These are phyloP conservation scores for Muraenolepis orangiensis DNA, from an alignment of 2,797 vertebrate genomes.

Conservation along the genomic window DNA sequence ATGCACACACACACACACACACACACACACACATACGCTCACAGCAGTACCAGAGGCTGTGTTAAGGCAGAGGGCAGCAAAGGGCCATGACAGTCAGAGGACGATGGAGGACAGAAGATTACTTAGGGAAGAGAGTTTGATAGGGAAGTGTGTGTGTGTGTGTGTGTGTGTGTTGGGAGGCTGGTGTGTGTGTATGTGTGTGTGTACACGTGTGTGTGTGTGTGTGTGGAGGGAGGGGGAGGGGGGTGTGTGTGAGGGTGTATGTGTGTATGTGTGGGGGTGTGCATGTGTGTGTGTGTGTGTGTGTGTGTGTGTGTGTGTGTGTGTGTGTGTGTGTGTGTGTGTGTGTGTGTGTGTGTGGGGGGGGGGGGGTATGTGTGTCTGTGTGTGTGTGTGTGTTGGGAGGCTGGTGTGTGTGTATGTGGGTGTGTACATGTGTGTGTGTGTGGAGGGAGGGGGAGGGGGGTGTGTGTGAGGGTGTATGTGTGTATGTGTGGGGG, in stretches of 20 bases:
- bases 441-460: slow-evolving; percentile 17
- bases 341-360: slow-evolving; percentile 23
- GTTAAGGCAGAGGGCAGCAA: slow-evolving; percentile 40
- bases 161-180: too few relatives aligned
- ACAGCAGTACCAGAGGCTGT: slow-evolving; percentile 30
- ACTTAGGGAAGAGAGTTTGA: slow-evolving; percentile 30
- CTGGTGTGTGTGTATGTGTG: slow-evolving; percentile 9
- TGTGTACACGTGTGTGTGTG: slow-evolving; percentile 9
- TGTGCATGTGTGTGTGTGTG: slow-evolving; percentile 10
- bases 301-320: slow-evolving; percentile 7
- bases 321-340: slow-evolving; percentile 22
- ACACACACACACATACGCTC: slow-evolving; percentile 12
- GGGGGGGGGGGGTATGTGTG: slow-evolving; percentile 16
- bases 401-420: slow-evolving; percentile 2
- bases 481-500: too few relatives aligned
- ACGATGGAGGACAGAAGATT: slow-evolving; percentile 36
- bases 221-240: neutral
- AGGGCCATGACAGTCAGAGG: slow-evolving; percentile 34
- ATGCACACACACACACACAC: slow-evolving; percentile 19
- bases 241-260: slow-evolving; percentile 20
- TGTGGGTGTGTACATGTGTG: slow-evolving; percentile 1
- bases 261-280: slow-evolving; percentile 4
- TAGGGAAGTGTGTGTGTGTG: slow-evolving; percentile 3
- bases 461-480: neutral
- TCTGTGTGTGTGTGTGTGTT: slow-evolving; percentile 12